phyloP scores from a whole-genome alignment of 2,113 vertebrate genomes.

The Puntigrus tetrazona region DNA sequence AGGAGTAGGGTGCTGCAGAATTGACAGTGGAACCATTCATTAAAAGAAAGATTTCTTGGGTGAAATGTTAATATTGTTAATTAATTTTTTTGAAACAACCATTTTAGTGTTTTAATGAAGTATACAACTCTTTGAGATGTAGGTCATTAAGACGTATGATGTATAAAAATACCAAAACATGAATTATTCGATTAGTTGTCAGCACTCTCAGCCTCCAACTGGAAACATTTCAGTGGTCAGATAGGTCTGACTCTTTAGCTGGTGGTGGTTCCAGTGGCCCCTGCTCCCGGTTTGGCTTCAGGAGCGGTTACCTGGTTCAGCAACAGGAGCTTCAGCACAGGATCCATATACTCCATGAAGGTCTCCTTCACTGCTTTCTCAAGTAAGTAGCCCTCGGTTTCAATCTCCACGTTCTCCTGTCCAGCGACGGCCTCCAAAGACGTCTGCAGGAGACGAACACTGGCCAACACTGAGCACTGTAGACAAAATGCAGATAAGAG shows the following conservation, averaged over 20 bases:
- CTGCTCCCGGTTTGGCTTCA: slow-evolving; percentile 52
- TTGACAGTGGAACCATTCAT: not conserved
- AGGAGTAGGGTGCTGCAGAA: not conserved
- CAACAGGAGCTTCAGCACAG: slow-evolving; percentile 68
- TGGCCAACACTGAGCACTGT: slow-evolving; percentile 79
- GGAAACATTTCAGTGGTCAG: not conserved
- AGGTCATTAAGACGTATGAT: not conserved
- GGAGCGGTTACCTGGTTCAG: slow-evolving; percentile 69
- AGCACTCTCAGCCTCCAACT: not conserved
- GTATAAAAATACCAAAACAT: not conserved
- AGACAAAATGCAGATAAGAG: not conserved
- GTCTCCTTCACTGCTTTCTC: slow-evolving; percentile 80
- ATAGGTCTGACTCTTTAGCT: slow-evolving; percentile 53
- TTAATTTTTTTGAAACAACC: not conserved
- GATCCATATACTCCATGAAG: slow-evolving; percentile 67
- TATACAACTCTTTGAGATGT: not conserved
- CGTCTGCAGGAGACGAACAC: slow-evolving; percentile 83
- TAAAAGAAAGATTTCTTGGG: not conserved
- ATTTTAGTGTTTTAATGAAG: not conserved
- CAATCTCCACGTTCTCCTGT: slow-evolving; percentile 76
- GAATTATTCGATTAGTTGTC: not conserved
- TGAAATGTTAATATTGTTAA: not conserved
- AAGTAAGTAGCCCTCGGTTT: slow-evolving; percentile 84
- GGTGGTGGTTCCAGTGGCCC: slow-evolving; percentile 32
- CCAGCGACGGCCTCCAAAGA: slow-evolving; percentile 80